A percentile compares a stretch with the other conserved stretches of the same genome.
Conservation (phyloP, 2,113 vertebrate genomes). For the Columba livia region DNA sequence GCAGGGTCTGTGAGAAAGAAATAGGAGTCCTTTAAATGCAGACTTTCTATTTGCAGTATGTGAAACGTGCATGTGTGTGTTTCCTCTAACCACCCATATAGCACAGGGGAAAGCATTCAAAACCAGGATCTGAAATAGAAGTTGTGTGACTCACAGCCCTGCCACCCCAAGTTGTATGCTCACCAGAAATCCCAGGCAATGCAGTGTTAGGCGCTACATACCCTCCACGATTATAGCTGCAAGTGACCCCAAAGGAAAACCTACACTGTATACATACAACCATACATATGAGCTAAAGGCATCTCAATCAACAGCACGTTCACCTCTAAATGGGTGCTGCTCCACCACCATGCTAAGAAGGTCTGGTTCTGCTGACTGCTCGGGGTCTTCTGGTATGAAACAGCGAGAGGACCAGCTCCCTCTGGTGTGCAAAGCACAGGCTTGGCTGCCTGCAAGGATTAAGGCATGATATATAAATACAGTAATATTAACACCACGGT, state of each 20-base stretch:
- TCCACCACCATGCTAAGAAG: neutral
- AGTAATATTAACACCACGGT: neutral
- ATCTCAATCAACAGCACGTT: neutral
- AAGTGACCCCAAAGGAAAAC: neutral
- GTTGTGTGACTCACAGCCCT: conserved; percentile 5
- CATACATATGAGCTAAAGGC: neutral
- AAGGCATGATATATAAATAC: neutral
- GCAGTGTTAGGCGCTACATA: neutral
- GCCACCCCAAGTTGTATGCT: neutral
- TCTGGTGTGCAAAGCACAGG: neutral
- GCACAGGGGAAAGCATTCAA: conserved; percentile 41
- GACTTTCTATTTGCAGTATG: conserved; percentile 49
- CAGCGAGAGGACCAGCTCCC: neutral
- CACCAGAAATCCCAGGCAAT: conserved; percentile 22
- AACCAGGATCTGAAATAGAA: conserved; percentile 35
- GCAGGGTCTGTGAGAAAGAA: conserved; percentile 41
- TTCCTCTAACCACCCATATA: conserved; percentile 31
- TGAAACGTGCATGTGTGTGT: conserved; percentile 6
- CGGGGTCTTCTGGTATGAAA: neutral
- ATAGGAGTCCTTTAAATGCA: conserved; percentile 43
- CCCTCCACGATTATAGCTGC: neutral
- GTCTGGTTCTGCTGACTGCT: neutral
- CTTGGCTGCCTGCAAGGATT: neutral
- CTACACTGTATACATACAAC: neutral
- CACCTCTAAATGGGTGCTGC: neutral